Percentiles rank a stretch among this genome's conserved stretches.
Evolutionary conservation across 2,113 vertebrate genomes (phyloP).

Genomic region (Orcinus orca): DNA sequence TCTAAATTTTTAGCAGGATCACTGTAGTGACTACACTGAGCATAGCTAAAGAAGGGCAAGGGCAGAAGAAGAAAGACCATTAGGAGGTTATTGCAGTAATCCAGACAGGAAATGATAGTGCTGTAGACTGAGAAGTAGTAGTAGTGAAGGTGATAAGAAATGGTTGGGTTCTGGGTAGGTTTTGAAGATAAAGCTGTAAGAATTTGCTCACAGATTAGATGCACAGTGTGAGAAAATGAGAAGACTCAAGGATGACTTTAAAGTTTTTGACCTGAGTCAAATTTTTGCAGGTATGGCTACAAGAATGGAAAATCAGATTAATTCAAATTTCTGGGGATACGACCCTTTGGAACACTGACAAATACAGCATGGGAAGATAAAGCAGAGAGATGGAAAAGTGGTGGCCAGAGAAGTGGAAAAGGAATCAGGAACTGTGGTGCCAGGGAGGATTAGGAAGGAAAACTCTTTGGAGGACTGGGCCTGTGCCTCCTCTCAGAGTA

Average conservation of each 20-base stretch:
- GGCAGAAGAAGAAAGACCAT: not conserved
- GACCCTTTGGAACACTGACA: not conserved
- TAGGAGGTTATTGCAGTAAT: not conserved
- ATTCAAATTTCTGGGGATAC: not conserved
- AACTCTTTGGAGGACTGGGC: not conserved
- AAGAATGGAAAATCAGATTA: not conserved
- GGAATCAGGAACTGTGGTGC: not conserved
- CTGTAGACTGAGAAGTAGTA: not conserved
- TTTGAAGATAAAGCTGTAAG: not conserved
- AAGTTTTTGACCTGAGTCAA: not conserved
- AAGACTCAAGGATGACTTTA: not conserved
- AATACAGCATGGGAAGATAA: not conserved
- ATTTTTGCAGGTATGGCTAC: not conserved
- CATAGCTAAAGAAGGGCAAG: not conserved
- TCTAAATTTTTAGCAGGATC: not conserved
- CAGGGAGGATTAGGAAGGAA: not conserved
- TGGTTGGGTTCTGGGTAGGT: not conserved
- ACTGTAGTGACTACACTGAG: not conserved
- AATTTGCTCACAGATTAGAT: not conserved
- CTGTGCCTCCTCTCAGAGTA: not conserved
- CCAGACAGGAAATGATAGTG: not conserved
- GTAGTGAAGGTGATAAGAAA: not conserved
- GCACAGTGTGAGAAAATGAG: not conserved
- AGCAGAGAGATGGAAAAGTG: not conserved
- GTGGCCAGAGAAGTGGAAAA: not conserved